phyloP scores from a whole-genome alignment of 2,113 vertebrate genomes.

The Macquaria australasica region DNA sequence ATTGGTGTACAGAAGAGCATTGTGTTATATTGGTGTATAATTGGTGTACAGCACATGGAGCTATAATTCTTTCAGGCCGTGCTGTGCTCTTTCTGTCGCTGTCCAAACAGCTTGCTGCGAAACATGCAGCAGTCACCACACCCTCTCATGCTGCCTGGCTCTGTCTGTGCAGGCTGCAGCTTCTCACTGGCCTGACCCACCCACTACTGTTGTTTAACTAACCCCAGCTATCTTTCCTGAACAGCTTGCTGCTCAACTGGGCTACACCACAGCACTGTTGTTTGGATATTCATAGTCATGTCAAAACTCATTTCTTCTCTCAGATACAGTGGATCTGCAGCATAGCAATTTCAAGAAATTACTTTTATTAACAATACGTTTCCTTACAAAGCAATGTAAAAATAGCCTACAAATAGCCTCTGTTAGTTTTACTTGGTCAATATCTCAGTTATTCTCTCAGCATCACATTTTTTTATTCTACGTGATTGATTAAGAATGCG shows the following conservation, averaged over 20 bases:
- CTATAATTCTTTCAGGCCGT: slow-evolving; percentile 11
- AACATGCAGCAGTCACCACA: slow-evolving; percentile 49
- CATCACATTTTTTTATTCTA: background rate
- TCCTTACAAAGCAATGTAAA: background rate
- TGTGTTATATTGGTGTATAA: background rate
- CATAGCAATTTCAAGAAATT: background rate
- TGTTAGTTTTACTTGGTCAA: background rate
- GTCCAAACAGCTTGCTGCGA: slow-evolving; percentile 41
- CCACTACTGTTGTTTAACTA: slow-evolving; percentile 67
- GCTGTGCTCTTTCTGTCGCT: slow-evolving; percentile 1
- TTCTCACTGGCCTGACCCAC: slow-evolving; percentile 55
- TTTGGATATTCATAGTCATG: slow-evolving; percentile 33
- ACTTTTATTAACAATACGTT: background rate
- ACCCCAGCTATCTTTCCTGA: slow-evolving; percentile 63
- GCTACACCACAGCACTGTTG: slow-evolving; percentile 29
- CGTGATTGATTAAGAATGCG: slow-evolving; percentile 16
- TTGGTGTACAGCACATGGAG: background rate
- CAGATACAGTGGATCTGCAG: background rate
- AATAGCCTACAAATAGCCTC: background rate
- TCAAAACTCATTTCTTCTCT: slow-evolving; percentile 16
- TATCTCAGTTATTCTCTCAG: background rate
- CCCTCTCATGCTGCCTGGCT: slow-evolving; percentile 56
- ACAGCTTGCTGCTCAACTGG: slow-evolving; percentile 62
- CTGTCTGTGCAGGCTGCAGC: slow-evolving; percentile 50
- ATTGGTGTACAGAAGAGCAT: background rate